Percentiles rank a stretch among this genome's conserved stretches.
Evolutionary conservation across 2,113 vertebrate species (phyloP).

Genomic region (cattle (Bos taurus)): ARS-UCD2.0 NC_037331.1:92896501-92897000

Average conservation of each 20-base stretch:
- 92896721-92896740: slow-evolving; percentile 61
- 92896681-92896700: slow-evolving; percentile 67
- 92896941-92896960: background rate
- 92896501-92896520: background rate
- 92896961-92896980: background rate
- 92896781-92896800: background rate
- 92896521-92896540: too few relatives aligned
- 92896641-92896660: slow-evolving; percentile 25
- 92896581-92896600: background rate
- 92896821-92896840: background rate
- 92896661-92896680: slow-evolving; percentile 36
- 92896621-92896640: background rate
- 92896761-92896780: background rate
- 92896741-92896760: background rate
- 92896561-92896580: background rate
- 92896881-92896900: background rate
- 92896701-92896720: slow-evolving; percentile 58
- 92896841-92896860: background rate
- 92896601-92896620: background rate
- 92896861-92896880: background rate
- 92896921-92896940: background rate
- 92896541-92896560: background rate
- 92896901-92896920: background rate
- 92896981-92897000: background rate
- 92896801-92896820: background rate